Percentiles rank a stretch among this genome's conserved stretches.
These are phyloP conservation scores for Drosophila conformis DNA, from an alignment of 2,888 invertebrate species.

Conservation along the genomic window DNA sequence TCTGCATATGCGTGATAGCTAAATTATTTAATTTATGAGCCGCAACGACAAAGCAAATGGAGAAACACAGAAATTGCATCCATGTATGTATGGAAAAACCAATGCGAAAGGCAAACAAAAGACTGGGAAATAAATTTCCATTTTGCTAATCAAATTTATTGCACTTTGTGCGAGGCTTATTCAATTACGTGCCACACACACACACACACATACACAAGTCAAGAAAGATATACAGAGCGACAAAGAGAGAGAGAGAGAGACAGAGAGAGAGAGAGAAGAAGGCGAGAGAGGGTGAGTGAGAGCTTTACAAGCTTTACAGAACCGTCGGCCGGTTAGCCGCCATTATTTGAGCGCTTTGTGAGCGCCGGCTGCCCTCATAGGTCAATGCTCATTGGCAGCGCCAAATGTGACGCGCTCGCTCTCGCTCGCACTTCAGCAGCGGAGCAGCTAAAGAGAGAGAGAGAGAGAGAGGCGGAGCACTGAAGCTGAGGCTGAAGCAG, in stretches of 20 bases:
- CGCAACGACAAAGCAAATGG: conserved; percentile 55
- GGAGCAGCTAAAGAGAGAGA: conserved; percentile 7
- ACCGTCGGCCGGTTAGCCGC: conserved; percentile 60
- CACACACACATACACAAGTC: conserved; percentile 24
- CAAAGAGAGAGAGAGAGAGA: conserved; percentile 10
- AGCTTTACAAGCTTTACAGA: conserved; percentile 33
- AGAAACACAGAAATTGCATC: not conserved
- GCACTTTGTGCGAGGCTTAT: conserved; percentile 77
- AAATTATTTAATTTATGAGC: conserved; percentile 80
- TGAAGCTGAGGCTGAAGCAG: conserved; percentile 1
- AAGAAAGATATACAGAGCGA: conserved; percentile 3
- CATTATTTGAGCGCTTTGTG: conserved; percentile 62
- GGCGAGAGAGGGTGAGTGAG: conserved; percentile 19
- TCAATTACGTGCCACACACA: conserved; percentile 65
- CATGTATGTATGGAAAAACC: conserved; percentile 60
- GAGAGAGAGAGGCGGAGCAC: conserved; percentile 55
- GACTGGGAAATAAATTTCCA: conserved; percentile 77
- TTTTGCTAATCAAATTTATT: conserved; percentile 82
- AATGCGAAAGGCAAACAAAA: conserved; percentile 50
- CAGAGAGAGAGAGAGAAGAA: not conserved
- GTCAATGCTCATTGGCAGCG: conserved; percentile 24
- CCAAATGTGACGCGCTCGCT: conserved; percentile 34
- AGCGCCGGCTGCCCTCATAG: conserved; percentile 48
- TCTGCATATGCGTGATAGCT: conserved; percentile 41
- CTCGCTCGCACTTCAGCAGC: conserved; percentile 39